phyloP scores from a whole-genome alignment of 2,888 invertebrate species.

The Lapara coniferarum region DNA sequence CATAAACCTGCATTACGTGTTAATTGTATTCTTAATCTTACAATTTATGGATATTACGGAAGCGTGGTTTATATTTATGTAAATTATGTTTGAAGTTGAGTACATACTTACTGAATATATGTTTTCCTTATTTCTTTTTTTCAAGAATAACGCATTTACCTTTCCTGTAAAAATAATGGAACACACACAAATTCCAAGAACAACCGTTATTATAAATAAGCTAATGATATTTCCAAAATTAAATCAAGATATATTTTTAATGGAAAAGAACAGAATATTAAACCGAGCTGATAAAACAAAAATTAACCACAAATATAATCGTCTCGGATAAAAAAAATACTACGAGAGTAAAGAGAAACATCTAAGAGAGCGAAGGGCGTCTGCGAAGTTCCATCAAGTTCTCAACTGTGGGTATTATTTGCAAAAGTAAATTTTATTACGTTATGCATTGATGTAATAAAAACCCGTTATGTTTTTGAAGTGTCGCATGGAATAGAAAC shows the following conservation, averaged over 20 bases:
- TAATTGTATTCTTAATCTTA: not conserved
- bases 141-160: too few species aligned
- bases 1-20: conserved; percentile 10
- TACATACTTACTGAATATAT: too few species aligned
- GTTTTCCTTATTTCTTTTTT: too few species aligned
- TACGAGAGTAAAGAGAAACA: conserved; percentile 36
- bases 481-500: conserved; percentile 1
- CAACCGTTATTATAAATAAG: too few species aligned
- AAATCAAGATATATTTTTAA: too few species aligned
- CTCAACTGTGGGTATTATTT: conserved; percentile 1
- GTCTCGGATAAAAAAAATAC: conserved; percentile 36
- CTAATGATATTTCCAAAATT: too few species aligned
- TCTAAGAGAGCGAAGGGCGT: conserved; percentile 24
- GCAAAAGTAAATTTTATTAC: not conserved
- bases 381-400: conserved; percentile 9
- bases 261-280: conserved; percentile 28
- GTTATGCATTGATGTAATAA: too few species aligned
- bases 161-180: too few species aligned
- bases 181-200: too few species aligned
- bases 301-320: conserved; percentile 33
- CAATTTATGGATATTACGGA: not conserved
- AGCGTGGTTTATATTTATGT: too few species aligned
- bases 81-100: too few species aligned
- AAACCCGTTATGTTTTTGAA: conserved; percentile 7
- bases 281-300: conserved; percentile 31